Percentiles rank a stretch among this genome's conserved stretches.
phyloP scores from a whole-genome alignment of 2,797 vertebrate genomes.

The Antrozous pallidus region DNA sequence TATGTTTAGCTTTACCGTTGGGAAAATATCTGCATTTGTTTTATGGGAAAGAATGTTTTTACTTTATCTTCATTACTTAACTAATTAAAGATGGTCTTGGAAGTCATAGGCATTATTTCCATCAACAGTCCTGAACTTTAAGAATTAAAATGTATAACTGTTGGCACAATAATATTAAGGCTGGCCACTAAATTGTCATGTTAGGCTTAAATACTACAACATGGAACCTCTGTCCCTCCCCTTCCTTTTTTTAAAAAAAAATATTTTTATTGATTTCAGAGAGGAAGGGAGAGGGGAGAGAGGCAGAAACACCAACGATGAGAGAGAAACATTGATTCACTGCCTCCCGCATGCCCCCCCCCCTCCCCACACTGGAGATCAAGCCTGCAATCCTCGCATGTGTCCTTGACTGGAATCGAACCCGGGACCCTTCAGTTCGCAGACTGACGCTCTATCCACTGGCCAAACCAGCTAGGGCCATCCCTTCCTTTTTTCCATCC shows the following conservation, averaged over 20 bases:
- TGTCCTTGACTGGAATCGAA: no score
- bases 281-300: no score
- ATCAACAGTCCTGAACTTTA: neutral
- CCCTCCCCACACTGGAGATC: no score
- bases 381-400: no score
- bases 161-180: slow-evolving; percentile 23
- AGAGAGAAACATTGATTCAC: no score
- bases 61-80: slow-evolving; percentile 36
- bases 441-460: no score
- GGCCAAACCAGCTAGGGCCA: no score
- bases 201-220: neutral
- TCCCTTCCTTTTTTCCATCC: neutral
- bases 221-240: neutral
- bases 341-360: no score
- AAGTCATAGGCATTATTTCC: slow-evolving; percentile 27
- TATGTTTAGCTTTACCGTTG: neutral
- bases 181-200: neutral
- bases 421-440: no score
- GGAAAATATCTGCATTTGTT: neutral
- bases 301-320: no score
- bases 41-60: slow-evolving; percentile 22
- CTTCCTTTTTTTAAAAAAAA: neutral
- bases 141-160: slow-evolving; percentile 22
- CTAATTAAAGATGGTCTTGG: slow-evolving; percentile 16
- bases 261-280: no score